A percentile compares a stretch with the other conserved stretches of the same genome.
Conservation (phyloP, 35 echinoderm and acorn worm species). For the Lytechinus pictus region DNA sequence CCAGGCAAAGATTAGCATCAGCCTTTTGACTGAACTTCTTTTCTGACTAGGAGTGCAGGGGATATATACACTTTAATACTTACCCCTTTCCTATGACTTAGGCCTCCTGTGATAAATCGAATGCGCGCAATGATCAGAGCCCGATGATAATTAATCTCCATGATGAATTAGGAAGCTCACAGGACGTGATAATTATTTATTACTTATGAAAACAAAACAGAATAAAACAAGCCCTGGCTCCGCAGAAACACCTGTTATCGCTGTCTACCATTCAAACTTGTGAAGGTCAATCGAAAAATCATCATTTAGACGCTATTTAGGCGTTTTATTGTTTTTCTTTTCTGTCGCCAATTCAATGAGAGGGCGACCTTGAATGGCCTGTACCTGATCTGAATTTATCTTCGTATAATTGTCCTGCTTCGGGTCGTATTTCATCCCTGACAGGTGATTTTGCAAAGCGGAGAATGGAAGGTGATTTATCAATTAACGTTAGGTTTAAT, state of each 20-base stretch:
- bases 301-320: slow-evolving; percentile 19
- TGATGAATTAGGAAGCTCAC: neutral
- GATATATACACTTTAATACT: neutral
- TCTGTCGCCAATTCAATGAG: slow-evolving; percentile 17
- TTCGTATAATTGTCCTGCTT: neutral
- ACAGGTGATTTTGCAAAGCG: neutral
- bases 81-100: neutral
- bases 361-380: neutral
- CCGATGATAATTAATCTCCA: slow-evolving; percentile 3
- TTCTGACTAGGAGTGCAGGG: neutral
- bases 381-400: neutral
- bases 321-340: slow-evolving; percentile 13
- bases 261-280: neutral
- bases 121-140: neutral
- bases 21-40: neutral
- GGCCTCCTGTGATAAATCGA: neutral
- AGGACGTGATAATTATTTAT: slow-evolving; percentile 14
- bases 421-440: neutral
- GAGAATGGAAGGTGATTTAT: slow-evolving; percentile 28
- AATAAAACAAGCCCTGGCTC: neutral
- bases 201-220: slow-evolving; percentile 15
- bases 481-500: slow-evolving; percentile 18
- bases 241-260: neutral
- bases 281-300: slow-evolving; percentile 8
- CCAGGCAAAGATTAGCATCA: neutral